Evolutionary conservation across 1,140 invertebrate species (phyloP).

Genomic region (Anastatus disparis): DNA sequence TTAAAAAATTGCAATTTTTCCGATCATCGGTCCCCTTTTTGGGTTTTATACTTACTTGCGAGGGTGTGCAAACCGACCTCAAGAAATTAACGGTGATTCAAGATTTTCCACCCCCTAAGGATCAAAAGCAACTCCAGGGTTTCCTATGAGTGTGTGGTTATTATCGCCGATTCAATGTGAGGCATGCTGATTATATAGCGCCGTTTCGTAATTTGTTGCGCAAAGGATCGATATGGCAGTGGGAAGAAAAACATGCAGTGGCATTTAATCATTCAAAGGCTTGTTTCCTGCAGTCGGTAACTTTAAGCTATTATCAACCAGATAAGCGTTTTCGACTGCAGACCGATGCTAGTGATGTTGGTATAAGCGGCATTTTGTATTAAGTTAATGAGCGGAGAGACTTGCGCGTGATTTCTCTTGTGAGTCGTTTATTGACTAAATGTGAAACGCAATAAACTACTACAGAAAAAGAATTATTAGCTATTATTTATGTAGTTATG

Average conservation of each 20-base stretch:
- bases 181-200: background rate
- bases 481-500: slow-evolving; percentile 29
- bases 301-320: background rate
- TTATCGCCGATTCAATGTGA: background rate
- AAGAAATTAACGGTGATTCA: slow-evolving; percentile 51
- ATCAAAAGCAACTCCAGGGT: slow-evolving; percentile 11
- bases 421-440: background rate
- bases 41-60: slow-evolving; percentile 46
- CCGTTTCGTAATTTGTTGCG: background rate
- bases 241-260: background rate
- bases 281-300: background rate
- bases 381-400: slow-evolving; percentile 1
- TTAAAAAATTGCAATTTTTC: too few relatives aligned
- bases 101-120: slow-evolving; percentile 49
- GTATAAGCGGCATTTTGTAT: slow-evolving; percentile 31
- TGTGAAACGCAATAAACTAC: slow-evolving; percentile 26
- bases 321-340: slow-evolving; percentile 5
- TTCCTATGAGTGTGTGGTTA: background rate
- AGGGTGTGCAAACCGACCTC: slow-evolving; percentile 50
- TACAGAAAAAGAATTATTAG: slow-evolving; percentile 33
- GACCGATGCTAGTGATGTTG: slow-evolving; percentile 22
- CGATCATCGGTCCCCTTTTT: slow-evolving; percentile 38
- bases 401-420: slow-evolving; percentile 12
- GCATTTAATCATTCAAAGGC: background rate
- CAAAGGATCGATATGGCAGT: background rate